Conservation (phyloP, 2,113 vertebrate genomes). For the Podilymbus podiceps region DNA sequence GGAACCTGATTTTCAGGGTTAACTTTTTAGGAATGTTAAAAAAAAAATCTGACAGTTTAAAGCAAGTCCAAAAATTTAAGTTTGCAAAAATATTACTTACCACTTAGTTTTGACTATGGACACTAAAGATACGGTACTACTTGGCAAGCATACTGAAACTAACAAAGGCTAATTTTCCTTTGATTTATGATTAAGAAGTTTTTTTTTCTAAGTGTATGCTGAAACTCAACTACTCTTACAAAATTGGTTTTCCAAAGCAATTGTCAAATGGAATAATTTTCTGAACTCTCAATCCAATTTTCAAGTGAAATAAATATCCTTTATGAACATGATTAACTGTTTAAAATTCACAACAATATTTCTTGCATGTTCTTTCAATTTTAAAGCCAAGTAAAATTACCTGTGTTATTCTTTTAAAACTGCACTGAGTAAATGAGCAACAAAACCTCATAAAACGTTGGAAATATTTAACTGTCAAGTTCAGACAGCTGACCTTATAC, state of each 20-base stretch:
- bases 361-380: background rate
- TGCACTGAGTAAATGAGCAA: background rate
- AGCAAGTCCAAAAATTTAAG: background rate
- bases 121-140: background rate
- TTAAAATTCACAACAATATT: background rate
- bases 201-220: background rate
- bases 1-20: background rate
- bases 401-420: background rate
- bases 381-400: background rate
- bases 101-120: background rate
- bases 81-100: background rate
- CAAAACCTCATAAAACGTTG: background rate
- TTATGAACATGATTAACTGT: background rate
- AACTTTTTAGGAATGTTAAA: background rate
- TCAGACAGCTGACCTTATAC: background rate
- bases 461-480: background rate
- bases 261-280: background rate
- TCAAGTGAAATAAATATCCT: background rate
- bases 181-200: background rate
- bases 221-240: background rate
- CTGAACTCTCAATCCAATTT: background rate
- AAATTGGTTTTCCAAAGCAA: background rate
- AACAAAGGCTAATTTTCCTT: background rate
- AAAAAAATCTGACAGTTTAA: background rate
- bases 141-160: background rate